Base-by-base conservation (phyloP, 2,797 vertebrate species). In the Bryconaethiops microstoma region DNA sequence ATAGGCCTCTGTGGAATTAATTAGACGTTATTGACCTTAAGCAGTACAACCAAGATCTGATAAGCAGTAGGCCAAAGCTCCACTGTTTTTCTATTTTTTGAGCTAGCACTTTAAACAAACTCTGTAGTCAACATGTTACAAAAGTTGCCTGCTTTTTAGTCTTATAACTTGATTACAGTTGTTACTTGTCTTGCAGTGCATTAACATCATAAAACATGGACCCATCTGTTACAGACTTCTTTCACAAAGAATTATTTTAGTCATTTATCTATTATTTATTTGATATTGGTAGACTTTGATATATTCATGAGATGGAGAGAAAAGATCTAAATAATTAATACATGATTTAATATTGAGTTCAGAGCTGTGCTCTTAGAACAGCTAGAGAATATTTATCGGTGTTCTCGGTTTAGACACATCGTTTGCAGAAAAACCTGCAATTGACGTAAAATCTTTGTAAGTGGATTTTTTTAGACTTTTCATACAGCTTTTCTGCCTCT, bases 261-360 rank as follows among this genome's bases (percentile, higher is more conserved):
- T 40, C 55, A 57, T 21, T 73, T 25, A 25, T 72, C 6, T 68
- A 45, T 68, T 57, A 73, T 59, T 73, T 73, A 57, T 73, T 73
- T 73, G 29, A 39, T 35, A 55, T 35, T 17, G 25, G 8, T 73
- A 54, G 25, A 19, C 35, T 23, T 40, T 74, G n/a, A 42, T 39
- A 74, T 74, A 74, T 74, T 74, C n/a, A 74, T 74, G 55, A 60
- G 55, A 74, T 60, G 72, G 67, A 21, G 45, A 52, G 45, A 70
- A 19, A 25, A 35, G 6, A 60, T 74, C 5, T 74, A 74, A 74
- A 60, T 74, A 60, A 60, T 74, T 74, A 60, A 74, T 59, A 52
- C 19, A 40, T 57, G 19, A 40, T 29, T 72, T 71, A 71, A 73
- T 73, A 40, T 39, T 73, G 71, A 35, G 25, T 57, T 55, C 52